Evolutionary conservation across 2,888 invertebrate genomes (phyloP), one percentile per base, ranked within the genome.

Genomic region (Philaethria dido): DNA sequence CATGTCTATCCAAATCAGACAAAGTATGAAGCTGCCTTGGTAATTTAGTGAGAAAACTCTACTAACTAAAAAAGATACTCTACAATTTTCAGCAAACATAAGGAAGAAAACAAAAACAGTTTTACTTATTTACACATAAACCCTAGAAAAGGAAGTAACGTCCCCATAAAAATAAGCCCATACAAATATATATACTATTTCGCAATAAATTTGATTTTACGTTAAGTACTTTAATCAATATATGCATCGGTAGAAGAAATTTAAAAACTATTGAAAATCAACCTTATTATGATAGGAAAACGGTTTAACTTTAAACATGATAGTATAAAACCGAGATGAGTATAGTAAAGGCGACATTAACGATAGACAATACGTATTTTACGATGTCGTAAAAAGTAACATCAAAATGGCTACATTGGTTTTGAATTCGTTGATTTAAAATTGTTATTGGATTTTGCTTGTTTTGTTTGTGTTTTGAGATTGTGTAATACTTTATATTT

Each of bases 321-420:
- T 29, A 62, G 29, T 36, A 36, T 48, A 64, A 42, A 66, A 57
- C 52, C 16, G 45, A 66, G 67, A 72, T 72, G 72, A 69, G 68
- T 69, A 68, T 62, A 67, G 68, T 60, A 62, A 25, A 69, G 66
- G 72, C 68, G 73, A 74, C 72, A 64, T 73, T 73, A 73, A 74
- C 70, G 72, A 66, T 69, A 72, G 74, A 73, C 74, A 74, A 71
- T 73, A 67, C 73, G 61, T 66, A 63, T 50, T 74, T 74, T 74
- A 74, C 68, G 69, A 69, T 66, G 64, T 72, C 72, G 72, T 74
- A 72, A 74, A 73, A 72, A 73, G 63, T 68, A 54, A 67, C 69
- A 69, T 69, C 69, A 64, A 68, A 71, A 71, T 71, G 68, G 25
- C 9, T 54, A 44, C 52, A 44, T 63, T 18, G 25, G 29, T 44